These are phyloP conservation scores for Strigops habroptila DNA, from an alignment of 2,113 vertebrate species.

Conservation along the genomic window DNA sequence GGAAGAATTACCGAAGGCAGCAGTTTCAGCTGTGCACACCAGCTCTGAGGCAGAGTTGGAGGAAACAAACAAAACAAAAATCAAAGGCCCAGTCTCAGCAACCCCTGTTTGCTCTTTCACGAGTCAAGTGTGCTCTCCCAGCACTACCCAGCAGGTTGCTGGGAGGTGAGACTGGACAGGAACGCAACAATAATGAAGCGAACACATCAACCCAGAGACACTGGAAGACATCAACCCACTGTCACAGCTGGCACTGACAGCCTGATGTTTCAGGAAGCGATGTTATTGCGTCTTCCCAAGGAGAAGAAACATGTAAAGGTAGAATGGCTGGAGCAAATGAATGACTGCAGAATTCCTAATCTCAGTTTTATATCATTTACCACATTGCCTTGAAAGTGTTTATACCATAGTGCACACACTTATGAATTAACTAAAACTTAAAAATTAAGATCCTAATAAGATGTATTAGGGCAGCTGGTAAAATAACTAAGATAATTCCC, in stretches of 20 bases:
- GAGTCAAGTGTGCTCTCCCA: background rate
- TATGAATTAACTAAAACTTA: background rate
- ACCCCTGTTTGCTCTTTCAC: background rate
- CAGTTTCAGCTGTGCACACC: background rate
- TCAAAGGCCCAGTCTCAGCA: background rate
- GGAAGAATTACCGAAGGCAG: background rate
- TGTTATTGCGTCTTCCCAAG: background rate
- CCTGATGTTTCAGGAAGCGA: background rate
- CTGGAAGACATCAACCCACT: background rate
- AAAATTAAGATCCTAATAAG: background rate
- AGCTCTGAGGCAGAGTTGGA: background rate
- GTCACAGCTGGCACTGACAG: constrained; percentile 30
- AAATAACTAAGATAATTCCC: background rate
- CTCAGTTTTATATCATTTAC: background rate
- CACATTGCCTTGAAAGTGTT: background rate
- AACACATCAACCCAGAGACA: background rate
- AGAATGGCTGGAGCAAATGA: background rate
- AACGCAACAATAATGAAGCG: background rate
- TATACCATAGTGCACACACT: background rate
- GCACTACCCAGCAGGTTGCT: background rate
- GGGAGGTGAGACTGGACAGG: background rate
- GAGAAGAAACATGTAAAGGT: background rate
- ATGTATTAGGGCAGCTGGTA: background rate
- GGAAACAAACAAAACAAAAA: background rate
- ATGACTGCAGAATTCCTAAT: background rate